phyloP scores from a whole-genome alignment of 2,888 invertebrate species.

The Drosophila subsilvestris region DNA sequence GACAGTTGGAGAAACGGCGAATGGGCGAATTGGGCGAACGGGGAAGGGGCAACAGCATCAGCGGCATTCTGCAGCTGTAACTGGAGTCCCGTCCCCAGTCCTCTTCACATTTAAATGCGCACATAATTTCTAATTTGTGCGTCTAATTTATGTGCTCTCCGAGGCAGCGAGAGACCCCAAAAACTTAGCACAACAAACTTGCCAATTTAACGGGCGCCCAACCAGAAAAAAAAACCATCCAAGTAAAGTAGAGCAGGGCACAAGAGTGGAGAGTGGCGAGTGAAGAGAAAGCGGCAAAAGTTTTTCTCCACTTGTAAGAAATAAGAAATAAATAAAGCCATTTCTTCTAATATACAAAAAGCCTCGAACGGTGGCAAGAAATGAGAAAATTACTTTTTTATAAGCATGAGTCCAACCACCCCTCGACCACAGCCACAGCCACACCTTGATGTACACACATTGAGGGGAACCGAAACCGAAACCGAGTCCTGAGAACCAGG shows the following conservation, averaged over 20 bases:
- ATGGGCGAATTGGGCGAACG: not conserved
- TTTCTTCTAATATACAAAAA: slow-evolving; percentile 84
- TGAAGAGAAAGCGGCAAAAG: slow-evolving; percentile 52
- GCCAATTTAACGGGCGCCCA: slow-evolving; percentile 76
- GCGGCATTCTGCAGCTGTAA: slow-evolving; percentile 19
- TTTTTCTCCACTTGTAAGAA: slow-evolving; percentile 68
- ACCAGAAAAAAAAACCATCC: slow-evolving; percentile 42
- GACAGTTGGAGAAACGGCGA: slow-evolving; percentile 21
- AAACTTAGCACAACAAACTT: slow-evolving; percentile 80
- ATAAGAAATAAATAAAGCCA: slow-evolving; percentile 83
- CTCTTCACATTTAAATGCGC: slow-evolving; percentile 82
- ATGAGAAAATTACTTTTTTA: slow-evolving; percentile 83
- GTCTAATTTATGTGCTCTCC: slow-evolving; percentile 81
- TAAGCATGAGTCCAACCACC: slow-evolving; percentile 61
- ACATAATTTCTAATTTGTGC: slow-evolving; percentile 84
- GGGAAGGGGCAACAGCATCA: not conserved
- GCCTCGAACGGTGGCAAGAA: slow-evolving; percentile 72
- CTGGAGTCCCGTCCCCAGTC: slow-evolving; percentile 32
- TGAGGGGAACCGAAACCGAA: not conserved
- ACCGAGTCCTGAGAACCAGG: not conserved
- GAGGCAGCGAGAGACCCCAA: slow-evolving; percentile 59
- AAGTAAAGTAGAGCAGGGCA: slow-evolving; percentile 7
- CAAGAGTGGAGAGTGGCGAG: slow-evolving; percentile 16
- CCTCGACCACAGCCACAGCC: slow-evolving; percentile 18
- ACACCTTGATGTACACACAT: slow-evolving; percentile 60